A percentile compares a stretch with the other conserved stretches of the same genome.
phyloP scores from a whole-genome alignment of 2,113 vertebrate genomes.

The Marmota monax region DNA sequence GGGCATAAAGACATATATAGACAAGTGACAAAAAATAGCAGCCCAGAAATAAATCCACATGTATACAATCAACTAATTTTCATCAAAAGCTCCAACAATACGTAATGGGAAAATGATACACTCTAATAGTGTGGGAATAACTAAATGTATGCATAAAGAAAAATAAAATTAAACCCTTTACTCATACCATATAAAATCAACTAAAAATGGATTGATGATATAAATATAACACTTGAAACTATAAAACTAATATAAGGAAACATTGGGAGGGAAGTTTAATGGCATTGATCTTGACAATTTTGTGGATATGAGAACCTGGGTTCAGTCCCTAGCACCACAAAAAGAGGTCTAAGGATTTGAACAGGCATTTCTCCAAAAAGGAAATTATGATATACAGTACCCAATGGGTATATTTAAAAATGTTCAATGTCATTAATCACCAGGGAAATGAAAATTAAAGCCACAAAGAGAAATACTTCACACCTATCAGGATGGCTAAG shows the following conservation, averaged over 20 bases:
- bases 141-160: not conserved
- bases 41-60: not conserved
- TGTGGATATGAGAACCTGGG: not conserved
- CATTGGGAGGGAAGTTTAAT: not conserved
- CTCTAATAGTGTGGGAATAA: not conserved
- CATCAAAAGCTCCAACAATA: not conserved
- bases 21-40: not conserved
- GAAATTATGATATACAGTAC: not conserved
- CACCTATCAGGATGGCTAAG: not conserved
- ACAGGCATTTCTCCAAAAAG: not conserved
- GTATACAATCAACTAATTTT: not conserved
- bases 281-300: not conserved
- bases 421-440: not conserved
- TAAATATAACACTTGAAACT: not conserved
- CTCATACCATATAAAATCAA: not conserved
- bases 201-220: not conserved
- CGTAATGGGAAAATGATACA: not conserved
- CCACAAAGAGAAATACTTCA: not conserved
- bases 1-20: not conserved
- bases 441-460: not conserved
- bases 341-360: not conserved
- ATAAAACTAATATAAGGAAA: not conserved
- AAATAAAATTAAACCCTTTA: not conserved
- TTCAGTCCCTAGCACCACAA: not conserved
- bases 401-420: not conserved